Conservation (phyloP, 1,140 invertebrate species). For the Coelopa frigida region DNA sequence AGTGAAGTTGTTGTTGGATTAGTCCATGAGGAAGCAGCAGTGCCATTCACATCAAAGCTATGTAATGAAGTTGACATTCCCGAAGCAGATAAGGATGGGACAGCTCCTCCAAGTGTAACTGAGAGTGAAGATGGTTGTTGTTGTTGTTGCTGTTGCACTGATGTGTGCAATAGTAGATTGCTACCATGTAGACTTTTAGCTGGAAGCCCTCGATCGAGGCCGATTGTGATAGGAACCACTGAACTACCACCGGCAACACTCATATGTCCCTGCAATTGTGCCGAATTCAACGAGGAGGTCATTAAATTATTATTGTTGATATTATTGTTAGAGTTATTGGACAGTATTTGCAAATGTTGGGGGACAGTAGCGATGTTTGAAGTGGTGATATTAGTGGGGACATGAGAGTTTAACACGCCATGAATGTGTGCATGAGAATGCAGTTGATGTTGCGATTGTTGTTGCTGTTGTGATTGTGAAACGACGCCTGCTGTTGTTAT, state of each 20-base stretch:
- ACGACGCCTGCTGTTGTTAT: conserved; percentile 19
- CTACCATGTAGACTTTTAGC: conserved; percentile 15
- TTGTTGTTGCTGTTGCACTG: conserved; percentile 19
- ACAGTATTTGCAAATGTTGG: conserved; percentile 37
- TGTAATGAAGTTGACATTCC: conserved; percentile 44
- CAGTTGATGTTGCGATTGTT: conserved; percentile 30
- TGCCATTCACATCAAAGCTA: conserved; percentile 29
- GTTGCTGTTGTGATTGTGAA: conserved; percentile 38
- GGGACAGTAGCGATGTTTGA: no score
- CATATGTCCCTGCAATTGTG: conserved; percentile 31
- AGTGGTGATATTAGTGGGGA: no score
- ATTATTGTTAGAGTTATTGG: conserved; percentile 28
- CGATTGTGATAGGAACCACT: conserved; percentile 34
- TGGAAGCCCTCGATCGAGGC: conserved; percentile 17
- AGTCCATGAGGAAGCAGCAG: conserved; percentile 22
- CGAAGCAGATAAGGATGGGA: background rate
- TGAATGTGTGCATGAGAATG: no score
- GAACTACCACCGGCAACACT: no score
- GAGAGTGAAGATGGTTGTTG: conserved; percentile 11
- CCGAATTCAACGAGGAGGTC: conserved; percentile 42
- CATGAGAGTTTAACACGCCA: no score
- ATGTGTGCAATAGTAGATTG: conserved; percentile 13
- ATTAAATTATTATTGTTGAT: conserved; percentile 27
- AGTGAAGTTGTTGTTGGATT: conserved; percentile 29
- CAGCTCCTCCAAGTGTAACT: conserved; percentile 1